A percentile compares a stretch with the other conserved stretches of the same genome.
Evolutionary conservation across 2,888 invertebrate species (phyloP).

Genomic region (Nomada goodeniana): DNA sequence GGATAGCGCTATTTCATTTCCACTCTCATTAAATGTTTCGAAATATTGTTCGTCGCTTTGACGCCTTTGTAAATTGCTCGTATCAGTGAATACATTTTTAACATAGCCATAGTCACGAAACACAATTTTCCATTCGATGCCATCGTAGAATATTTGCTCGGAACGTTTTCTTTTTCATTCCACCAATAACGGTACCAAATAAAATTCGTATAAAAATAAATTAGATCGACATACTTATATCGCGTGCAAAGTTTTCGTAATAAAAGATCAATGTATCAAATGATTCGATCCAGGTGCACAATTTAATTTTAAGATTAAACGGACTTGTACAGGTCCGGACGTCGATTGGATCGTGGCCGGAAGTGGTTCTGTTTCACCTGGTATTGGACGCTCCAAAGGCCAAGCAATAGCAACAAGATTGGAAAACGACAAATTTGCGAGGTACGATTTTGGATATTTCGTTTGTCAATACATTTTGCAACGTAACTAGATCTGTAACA

Average conservation of each 20-base stretch:
- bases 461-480: too few relatives aligned
- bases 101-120: too few relatives aligned
- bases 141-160: not conserved
- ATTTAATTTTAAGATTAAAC: not conserved
- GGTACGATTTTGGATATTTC: constrained; percentile 58
- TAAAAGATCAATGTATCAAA: not conserved
- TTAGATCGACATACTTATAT: too few relatives aligned
- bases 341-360: constrained; percentile 91
- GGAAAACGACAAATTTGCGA: constrained; percentile 71
- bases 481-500: too few relatives aligned
- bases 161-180: too few relatives aligned
- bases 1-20: not conserved
- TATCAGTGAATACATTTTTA: not conserved
- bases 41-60: not conserved
- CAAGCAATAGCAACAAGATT: constrained; percentile 77
- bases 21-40: not conserved
- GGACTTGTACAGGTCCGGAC: constrained; percentile 86
- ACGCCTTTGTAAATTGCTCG: not conserved
- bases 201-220: too few relatives aligned
- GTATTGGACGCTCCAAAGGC: constrained; percentile 82
- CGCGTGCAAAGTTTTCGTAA: too few relatives aligned
- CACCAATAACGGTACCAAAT: too few relatives aligned
- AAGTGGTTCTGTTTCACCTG: constrained; percentile 86
- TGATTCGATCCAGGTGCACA: not conserved
- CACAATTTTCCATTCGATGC: not conserved